Evolutionary conservation across 2,888 invertebrate species (phyloP).

Genomic region (Tenthredo amoena): DNA sequence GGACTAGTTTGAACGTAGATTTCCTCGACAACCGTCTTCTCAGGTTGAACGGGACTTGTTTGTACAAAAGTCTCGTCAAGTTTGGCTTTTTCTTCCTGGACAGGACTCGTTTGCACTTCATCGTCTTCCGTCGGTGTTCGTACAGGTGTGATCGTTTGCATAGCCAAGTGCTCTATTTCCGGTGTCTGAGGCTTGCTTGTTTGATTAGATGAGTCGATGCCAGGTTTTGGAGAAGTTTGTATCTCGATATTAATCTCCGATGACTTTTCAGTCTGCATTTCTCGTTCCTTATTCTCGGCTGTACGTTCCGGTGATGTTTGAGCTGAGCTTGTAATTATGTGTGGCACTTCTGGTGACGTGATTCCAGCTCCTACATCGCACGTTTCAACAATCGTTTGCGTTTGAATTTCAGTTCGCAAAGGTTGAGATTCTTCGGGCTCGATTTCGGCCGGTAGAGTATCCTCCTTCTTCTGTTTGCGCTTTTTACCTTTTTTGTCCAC

Average conservation of each 20-base stretch:
- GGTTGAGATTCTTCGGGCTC: slow-evolving; percentile 76
- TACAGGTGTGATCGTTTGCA: slow-evolving; percentile 78
- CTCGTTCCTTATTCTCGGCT: slow-evolving; percentile 71
- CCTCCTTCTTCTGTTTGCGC: slow-evolving; percentile 78
- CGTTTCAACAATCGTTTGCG: slow-evolving; percentile 67
- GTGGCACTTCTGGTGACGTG: slow-evolving; percentile 59
- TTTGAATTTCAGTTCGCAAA: slow-evolving; percentile 76
- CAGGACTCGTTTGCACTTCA: slow-evolving; percentile 75
- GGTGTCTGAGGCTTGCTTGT: slow-evolving; percentile 66
- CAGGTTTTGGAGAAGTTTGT: slow-evolving; percentile 83
- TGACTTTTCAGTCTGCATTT: slow-evolving; percentile 80
- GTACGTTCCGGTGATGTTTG: slow-evolving; percentile 82
- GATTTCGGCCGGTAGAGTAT: slow-evolving; percentile 55
- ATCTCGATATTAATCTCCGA: slow-evolving; percentile 78
- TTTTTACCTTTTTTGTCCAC: slow-evolving; percentile 79
- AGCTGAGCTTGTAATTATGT: slow-evolving; percentile 71
- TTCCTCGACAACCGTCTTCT: slow-evolving; percentile 52
- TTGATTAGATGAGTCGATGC: slow-evolving; percentile 77
- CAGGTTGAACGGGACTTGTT: slow-evolving; percentile 47
- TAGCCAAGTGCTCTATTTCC: slow-evolving; percentile 78
- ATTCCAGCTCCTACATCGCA: slow-evolving; percentile 64
- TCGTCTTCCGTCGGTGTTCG: slow-evolving; percentile 74
- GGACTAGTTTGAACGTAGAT: slow-evolving; percentile 50
- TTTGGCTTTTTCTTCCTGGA: slow-evolving; percentile 78
- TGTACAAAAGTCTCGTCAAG: slow-evolving; percentile 56